phyloP scores from a whole-genome alignment of 2,797 vertebrate genomes.

The Lithobates pipiens region DNA sequence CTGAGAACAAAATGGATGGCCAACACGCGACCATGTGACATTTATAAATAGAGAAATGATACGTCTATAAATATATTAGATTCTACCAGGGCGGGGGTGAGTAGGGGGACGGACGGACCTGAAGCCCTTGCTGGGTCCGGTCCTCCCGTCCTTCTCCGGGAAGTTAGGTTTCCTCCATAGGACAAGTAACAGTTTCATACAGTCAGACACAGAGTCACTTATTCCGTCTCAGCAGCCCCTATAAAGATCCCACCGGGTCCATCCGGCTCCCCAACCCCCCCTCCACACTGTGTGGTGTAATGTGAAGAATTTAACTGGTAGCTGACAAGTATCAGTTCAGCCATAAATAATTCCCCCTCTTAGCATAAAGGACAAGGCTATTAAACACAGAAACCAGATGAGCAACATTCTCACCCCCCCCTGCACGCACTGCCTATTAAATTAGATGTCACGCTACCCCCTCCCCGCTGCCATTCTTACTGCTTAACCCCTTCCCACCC shows the following conservation, averaged over 20 bases:
- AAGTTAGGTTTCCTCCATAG: too few species aligned
- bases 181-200: too few species aligned
- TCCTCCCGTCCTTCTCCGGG: too few species aligned
- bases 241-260: slow-evolving; percentile 18
- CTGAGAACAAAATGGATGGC: too few species aligned
- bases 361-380: slow-evolving; percentile 52
- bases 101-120: too few species aligned
- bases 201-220: slow-evolving; percentile 10
- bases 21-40: background rate
- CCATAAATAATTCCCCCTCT: slow-evolving; percentile 59
- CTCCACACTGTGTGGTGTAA: slow-evolving; percentile 29
- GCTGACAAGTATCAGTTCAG: slow-evolving; percentile 51
- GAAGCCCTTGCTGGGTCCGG: background rate
- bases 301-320: slow-evolving; percentile 57
- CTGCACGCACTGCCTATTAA: slow-evolving; percentile 54
- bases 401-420: slow-evolving; percentile 56
- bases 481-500: slow-evolving; percentile 41
- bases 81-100: too few species aligned
- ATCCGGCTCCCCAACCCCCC: background rate
- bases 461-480: slow-evolving; percentile 27
- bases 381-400: slow-evolving; percentile 61
- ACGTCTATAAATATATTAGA: background rate
- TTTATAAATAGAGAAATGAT: background rate
- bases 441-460: slow-evolving; percentile 57
- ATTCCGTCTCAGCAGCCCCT: background rate